Base-by-base conservation (phyloP, 1,140 invertebrate genomes). In the Centruroides vittatus region DNA sequence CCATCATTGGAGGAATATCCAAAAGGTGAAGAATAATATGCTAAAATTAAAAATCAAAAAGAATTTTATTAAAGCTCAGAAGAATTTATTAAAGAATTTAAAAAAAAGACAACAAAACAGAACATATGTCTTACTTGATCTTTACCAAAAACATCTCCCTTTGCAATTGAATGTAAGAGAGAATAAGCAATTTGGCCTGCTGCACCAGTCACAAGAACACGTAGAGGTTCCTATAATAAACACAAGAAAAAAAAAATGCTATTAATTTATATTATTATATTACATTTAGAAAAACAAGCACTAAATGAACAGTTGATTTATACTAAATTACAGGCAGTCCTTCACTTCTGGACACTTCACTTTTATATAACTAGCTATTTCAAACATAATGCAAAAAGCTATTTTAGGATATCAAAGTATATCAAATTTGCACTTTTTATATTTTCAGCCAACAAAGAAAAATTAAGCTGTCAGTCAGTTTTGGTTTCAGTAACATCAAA, bases 151-250 rank as follows among this genome's bases (percentile, higher is more conserved):
- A 99, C 94, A 78, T 93, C 86, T 66, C 97, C 97, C 70, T 92
- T 93, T 13, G 89, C 90, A 67, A 99, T 80, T 75, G 91, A 88
- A 70, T 92, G 93, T 0, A 98, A 73, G 36, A 99, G 77, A 1
- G 94, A 98, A 74, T 99, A 99, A 50, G 92, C 96, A 69, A 99
- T 99, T 78, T 99, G 97, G 13, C 95, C 94, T 58, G 93, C 93
- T 69, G 96, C 96, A 64, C 97, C 97, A 61, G 96, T 99, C 9
- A 99, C 86, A 55, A 98, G 85, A 65, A 99, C 93, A 53, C 61
- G 58, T 52, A 65, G 59, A 35, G 65, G 65, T 47, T 61, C 61
- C 48, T 64, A 41, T 41, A 41, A 41, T 41, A 41, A 41, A 3
- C 8, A 41, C 8, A 7, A 51, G 50, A 41, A 6, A 41, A 41